Evolutionary conservation across 2,113 vertebrate species (phyloP).

Genomic region (Myanophis thanlyinensis): DNA sequence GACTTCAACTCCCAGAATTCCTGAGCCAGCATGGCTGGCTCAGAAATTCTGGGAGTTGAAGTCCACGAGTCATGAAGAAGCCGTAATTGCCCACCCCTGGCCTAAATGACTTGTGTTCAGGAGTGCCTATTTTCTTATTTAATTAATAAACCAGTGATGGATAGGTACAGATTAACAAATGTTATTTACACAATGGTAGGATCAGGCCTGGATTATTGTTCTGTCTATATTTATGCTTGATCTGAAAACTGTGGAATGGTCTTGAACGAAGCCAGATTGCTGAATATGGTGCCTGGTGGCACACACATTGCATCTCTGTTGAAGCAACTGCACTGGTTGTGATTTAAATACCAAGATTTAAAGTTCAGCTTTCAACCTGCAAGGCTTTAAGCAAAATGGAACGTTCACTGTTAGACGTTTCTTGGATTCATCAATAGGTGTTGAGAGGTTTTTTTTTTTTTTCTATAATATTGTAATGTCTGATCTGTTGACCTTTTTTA

Average conservation of each 20-base stretch:
- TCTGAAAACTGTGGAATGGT: background rate
- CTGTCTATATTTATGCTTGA: background rate
- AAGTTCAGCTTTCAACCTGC: background rate
- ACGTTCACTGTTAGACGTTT: background rate
- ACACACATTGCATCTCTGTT: background rate
- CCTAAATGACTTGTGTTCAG: background rate
- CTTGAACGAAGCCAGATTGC: background rate
- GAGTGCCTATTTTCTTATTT: background rate
- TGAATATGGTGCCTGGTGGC: background rate
- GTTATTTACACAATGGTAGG: background rate
- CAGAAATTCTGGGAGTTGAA: no score
- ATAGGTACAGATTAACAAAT: background rate
- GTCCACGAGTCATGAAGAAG: no score
- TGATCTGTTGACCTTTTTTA: background rate
- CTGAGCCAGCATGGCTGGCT: no score
- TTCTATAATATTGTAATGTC: background rate
- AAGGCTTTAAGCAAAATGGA: background rate
- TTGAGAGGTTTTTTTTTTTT: background rate
- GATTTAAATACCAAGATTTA: background rate
- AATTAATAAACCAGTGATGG: background rate
- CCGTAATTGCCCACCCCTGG: no score
- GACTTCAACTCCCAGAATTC: no score
- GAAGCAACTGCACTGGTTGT: background rate
- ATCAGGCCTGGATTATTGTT: background rate
- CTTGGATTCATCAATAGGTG: background rate